These are phyloP conservation scores for Danaus plexippus DNA, from an alignment of 1,140 invertebrate genomes.

Conservation along the genomic window DNA sequence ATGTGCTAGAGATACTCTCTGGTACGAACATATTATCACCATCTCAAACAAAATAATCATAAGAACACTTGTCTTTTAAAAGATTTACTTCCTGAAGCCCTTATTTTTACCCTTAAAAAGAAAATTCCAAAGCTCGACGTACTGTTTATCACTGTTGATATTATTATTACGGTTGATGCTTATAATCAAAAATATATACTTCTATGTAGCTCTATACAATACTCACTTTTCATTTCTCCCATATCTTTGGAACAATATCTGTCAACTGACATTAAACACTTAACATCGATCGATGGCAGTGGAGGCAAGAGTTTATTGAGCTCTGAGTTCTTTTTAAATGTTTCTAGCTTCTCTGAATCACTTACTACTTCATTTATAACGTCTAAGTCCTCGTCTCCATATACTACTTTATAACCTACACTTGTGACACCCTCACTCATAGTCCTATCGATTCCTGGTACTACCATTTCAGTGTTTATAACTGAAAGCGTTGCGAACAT, in stretches of 20 bases:
- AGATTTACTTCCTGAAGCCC: too few relatives aligned
- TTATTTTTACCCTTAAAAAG: too few relatives aligned
- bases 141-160: too few relatives aligned
- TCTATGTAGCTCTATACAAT: too few relatives aligned
- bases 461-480: conserved; percentile 20
- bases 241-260: conserved; percentile 49
- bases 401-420: conserved; percentile 39
- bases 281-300: conserved; percentile 45
- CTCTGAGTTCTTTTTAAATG: conserved; percentile 30
- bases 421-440: conserved; percentile 41
- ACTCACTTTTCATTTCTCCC: conserved; percentile 54
- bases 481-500: conserved; percentile 11
- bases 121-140: too few relatives aligned
- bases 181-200: too few relatives aligned
- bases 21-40: too few relatives aligned
- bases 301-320: conserved; percentile 36
- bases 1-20: too few relatives aligned
- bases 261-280: conserved; percentile 59
- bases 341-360: conserved; percentile 34
- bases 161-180: too few relatives aligned
- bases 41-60: too few relatives aligned
- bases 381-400: conserved; percentile 49
- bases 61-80: too few relatives aligned
- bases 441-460: conserved; percentile 35
- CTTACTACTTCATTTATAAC: conserved; percentile 46